Evolutionary conservation across 2,888 invertebrate genomes (phyloP).

Genomic region (Poecilus cupreus): DNA sequence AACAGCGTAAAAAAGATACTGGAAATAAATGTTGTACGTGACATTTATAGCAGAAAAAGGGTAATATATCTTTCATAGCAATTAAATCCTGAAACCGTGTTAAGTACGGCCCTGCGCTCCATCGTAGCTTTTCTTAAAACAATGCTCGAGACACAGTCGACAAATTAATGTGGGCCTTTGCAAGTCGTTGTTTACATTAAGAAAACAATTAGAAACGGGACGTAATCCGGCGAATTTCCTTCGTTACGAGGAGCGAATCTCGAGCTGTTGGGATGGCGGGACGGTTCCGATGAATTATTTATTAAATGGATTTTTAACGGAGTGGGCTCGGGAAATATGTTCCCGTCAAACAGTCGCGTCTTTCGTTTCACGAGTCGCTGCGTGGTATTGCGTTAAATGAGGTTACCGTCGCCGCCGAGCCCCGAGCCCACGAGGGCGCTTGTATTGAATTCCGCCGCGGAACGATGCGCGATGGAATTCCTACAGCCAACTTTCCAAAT

Average conservation of each 20-base stretch:
- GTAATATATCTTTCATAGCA: background rate
- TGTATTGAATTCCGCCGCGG: slow-evolving; percentile 27
- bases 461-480: slow-evolving; percentile 28
- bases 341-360: slow-evolving; percentile 1
- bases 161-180: slow-evolving; percentile 17
- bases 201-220: slow-evolving; percentile 29
- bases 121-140: background rate
- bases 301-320: slow-evolving; percentile 41
- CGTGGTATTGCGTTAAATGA: slow-evolving; percentile 18
- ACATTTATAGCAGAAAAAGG: slow-evolving; percentile 1
- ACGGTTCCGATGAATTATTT: slow-evolving; percentile 39
- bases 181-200: slow-evolving; percentile 41
- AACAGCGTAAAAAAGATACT: background rate
- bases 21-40: background rate
- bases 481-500: slow-evolving; percentile 29
- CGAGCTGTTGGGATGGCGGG: no score
- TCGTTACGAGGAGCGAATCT: background rate
- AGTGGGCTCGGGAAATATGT: slow-evolving; percentile 7
- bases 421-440: background rate
- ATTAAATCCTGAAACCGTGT: slow-evolving; percentile 2
- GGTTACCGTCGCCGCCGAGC: background rate
- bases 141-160: background rate
- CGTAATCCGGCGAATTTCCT: slow-evolving; percentile 11
- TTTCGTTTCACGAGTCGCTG: background rate
- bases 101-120: background rate